Percentiles rank a stretch among this genome's conserved stretches.
Conservation (phyloP, 2,888 invertebrate genomes). For the Colostygia pectinataria region DNA sequence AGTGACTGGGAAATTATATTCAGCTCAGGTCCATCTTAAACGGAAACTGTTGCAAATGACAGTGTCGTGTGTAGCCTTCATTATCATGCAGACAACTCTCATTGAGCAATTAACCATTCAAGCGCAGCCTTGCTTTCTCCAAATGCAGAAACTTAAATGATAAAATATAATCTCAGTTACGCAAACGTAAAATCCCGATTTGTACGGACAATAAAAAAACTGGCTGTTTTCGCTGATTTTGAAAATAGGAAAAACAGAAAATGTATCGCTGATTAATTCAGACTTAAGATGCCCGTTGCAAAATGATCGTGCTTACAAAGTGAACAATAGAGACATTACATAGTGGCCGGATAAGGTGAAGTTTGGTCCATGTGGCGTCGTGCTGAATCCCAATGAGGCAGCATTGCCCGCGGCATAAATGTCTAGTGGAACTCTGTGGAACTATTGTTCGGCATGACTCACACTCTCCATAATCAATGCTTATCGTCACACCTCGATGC, state of each 20-base stretch:
- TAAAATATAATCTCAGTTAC: slow-evolving; percentile 38
- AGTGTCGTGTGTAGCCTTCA: slow-evolving; percentile 55
- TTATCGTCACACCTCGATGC: slow-evolving; percentile 47
- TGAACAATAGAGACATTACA: slow-evolving; percentile 78
- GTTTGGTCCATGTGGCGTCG: slow-evolving; percentile 63
- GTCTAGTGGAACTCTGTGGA: slow-evolving; percentile 53
- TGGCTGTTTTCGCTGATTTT: slow-evolving; percentile 5
- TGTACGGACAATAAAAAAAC: slow-evolving; percentile 26
- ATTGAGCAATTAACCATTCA: slow-evolving; percentile 61
- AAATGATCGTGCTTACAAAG: slow-evolving; percentile 61
- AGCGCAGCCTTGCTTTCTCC: slow-evolving; percentile 56
- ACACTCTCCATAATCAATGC: slow-evolving; percentile 53
- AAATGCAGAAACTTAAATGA: slow-evolving; percentile 47
- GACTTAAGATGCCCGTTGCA: slow-evolving; percentile 37
- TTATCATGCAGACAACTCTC: slow-evolving; percentile 50
- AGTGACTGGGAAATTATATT: slow-evolving; percentile 22
- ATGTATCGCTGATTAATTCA: slow-evolving; percentile 23
- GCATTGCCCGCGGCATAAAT: slow-evolving; percentile 51
- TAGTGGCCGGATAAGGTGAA: slow-evolving; percentile 70
- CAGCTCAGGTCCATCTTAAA: slow-evolving; percentile 26
- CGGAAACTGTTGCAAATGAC: slow-evolving; percentile 44
- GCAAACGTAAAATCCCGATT: slow-evolving; percentile 39
- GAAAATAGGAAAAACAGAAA: slow-evolving; percentile 16
- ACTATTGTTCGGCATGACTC: slow-evolving; percentile 61
- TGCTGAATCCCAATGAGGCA: slow-evolving; percentile 74